Base-by-base conservation (phyloP, 2,888 invertebrate species). In the Stenurella melanura region DNA sequence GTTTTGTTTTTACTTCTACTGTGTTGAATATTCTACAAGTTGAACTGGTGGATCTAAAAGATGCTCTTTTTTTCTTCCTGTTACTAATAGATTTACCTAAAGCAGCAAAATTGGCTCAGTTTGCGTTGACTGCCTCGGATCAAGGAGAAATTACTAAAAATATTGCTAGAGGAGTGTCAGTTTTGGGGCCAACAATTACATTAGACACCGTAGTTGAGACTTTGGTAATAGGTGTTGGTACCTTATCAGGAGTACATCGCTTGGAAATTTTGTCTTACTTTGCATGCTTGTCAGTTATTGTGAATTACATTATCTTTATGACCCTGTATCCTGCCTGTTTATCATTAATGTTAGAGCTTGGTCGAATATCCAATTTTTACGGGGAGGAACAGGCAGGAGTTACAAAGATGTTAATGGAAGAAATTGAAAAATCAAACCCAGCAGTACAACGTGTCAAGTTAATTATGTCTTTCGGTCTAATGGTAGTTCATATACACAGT, bases 261-360 rank as follows among this genome's bases (percentile, higher is more conserved):
- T 89, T 98, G 78, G 97, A 97, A 89, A 94, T 96, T 78, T 93
- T 98, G 84, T 97, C 97, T 86, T 95, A 95, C 74, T 98, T 96
- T 89, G 97, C 97, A 34, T 97, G 97, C 85, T 91, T 98, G 82
- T 97, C 97, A 4, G 94, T 97, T 58, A 90, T 97, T 68, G 97
- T 97, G 10, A 97, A 98, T 89, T 98, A 97, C 88, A 90, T 97
- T 67, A 96, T 97, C 21, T 97, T 98, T 85, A 96, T 98, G 92
- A 97, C 97, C 0, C 97, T 98, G 87, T 98, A 97, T 89, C 98
- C 98, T 0, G 96, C 98, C 10, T 97, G 96, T 85, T 91, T 98
- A 58, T 96, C 97, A 1, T 91, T 98, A 18, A 95, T 97, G 70
- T 92, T 97, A 18, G 97, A 98, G 92, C 92, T 94, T 87, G 85